Evolutionary conservation across 2,797 vertebrate genomes (phyloP), one percentile per base, ranked within the genome.

Genomic region (Calcarius lapponicus): DNA sequence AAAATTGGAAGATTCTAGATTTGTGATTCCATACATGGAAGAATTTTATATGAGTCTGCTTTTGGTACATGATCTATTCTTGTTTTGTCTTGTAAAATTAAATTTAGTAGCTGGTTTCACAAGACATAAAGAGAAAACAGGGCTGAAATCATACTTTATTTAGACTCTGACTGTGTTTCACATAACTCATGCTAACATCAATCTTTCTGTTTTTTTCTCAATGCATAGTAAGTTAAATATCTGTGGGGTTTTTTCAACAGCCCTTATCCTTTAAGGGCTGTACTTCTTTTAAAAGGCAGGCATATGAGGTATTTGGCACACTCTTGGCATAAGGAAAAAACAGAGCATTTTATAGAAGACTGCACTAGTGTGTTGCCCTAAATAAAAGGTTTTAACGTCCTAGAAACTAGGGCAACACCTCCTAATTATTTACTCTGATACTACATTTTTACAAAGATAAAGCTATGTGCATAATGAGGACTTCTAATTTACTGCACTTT

Each of bases 21-120:
- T 61, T 79, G 6, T 48, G 74, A 56, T 43, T 61, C n/a, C 1
- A 0, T 54, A 50, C 6, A 36, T 31, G 17, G 20, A 89, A 87
- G 31, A 80, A 82, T 58, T 75, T 5, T 0, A 21, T 58, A 12
- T 16, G 3, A 64, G 4, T 81, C 51, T 86, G 22, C 32, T 86
- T 81, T 84, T 81, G 11, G 8, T 81, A 75, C 25, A 17, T 19
- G 19, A 45, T 51, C 29, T 84, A 20, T 71, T 88, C 50, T 11
- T 60, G 17, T 7, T 81, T 88, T 86, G 54, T 57, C 78, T 80
- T 86, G 11, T 62, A 62, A 97, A 93, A 83, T 56, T 28, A 48
- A 79, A 42, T 56, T 64, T 56, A 42, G 32, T 92, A 87, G 32
- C 72, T 93, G 36, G 40, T 86, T 96, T 95, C 80, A 86, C 9